Conservation (phyloP, 2,888 invertebrate species). For the Conistra vaccinii region DNA sequence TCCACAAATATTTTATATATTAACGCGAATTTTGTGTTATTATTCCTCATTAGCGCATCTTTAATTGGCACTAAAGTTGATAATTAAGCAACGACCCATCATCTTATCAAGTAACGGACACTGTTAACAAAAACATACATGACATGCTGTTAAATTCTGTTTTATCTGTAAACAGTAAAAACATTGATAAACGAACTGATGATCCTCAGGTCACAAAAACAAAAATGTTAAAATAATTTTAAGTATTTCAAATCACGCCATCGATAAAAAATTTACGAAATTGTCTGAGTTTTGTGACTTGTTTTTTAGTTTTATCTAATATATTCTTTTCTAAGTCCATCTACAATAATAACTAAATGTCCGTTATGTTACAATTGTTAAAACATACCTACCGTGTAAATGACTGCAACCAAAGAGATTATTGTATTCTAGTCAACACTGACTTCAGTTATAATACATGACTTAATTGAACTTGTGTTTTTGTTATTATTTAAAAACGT, state of each 20-base stretch:
- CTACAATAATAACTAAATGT: background rate
- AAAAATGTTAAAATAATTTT: background rate
- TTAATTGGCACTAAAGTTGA: slow-evolving; percentile 26
- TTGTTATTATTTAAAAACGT: slow-evolving; percentile 19
- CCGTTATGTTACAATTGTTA: background rate
- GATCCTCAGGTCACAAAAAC: slow-evolving; percentile 1
- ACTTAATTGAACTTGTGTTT: slow-evolving; percentile 22
- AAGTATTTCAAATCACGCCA: background rate
- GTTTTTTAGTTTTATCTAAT: background rate
- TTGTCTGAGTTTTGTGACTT: background rate
- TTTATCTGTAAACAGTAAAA: slow-evolving; percentile 6
- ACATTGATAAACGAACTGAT: slow-evolving; percentile 9
- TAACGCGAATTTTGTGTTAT: background rate
- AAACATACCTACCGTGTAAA: background rate
- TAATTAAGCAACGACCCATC: slow-evolving; percentile 2
- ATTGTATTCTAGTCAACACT: slow-evolving; percentile 62
- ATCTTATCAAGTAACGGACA: slow-evolving; percentile 10
- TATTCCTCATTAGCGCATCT: slow-evolving; percentile 9
- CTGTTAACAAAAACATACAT: slow-evolving; percentile 1
- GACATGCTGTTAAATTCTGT: background rate
- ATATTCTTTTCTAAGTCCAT: too few species aligned
- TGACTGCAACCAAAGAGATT: slow-evolving; percentile 64
- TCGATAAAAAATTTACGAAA: background rate
- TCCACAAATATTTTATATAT: background rate
- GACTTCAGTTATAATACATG: slow-evolving; percentile 49